Conservation (phyloP, 2,888 invertebrate genomes). For the Strigamia crassipes region DNA sequence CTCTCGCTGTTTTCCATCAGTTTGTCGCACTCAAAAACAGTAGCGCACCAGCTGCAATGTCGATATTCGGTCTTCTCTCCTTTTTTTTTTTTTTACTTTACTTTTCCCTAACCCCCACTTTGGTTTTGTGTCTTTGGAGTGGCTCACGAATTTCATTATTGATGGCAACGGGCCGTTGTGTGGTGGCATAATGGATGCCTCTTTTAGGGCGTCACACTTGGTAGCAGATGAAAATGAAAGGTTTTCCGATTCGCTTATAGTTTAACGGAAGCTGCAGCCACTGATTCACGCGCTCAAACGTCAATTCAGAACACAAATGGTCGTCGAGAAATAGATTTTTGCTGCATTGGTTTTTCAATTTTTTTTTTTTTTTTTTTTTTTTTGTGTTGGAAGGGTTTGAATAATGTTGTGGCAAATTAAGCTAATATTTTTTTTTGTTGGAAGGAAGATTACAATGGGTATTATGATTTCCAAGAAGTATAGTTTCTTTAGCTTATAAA, state of each 20-base stretch:
- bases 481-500: background rate
- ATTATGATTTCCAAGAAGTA: background rate
- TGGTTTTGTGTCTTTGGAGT: slow-evolving; percentile 30
- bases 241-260: slow-evolving; percentile 30
- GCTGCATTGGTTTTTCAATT: slow-evolving; percentile 27
- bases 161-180: slow-evolving; percentile 30
- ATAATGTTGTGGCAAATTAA: slow-evolving; percentile 9
- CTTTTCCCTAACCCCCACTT: slow-evolving; percentile 27
- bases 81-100: background rate
- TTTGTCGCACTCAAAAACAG: slow-evolving; percentile 26
- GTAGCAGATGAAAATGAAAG: slow-evolving; percentile 30
- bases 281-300: slow-evolving; percentile 30
- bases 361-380: background rate
- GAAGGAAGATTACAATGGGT: background rate
- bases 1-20: background rate
- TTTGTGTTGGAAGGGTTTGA: slow-evolving; percentile 10
- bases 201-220: slow-evolving; percentile 30
- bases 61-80: slow-evolving; percentile 12
- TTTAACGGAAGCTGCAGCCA: slow-evolving; percentile 30
- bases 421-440: background rate
- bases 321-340: slow-evolving; percentile 24
- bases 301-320: slow-evolving; percentile 30
- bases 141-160: slow-evolving; percentile 30
- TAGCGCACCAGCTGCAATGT: slow-evolving; percentile 23
- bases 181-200: slow-evolving; percentile 30